A percentile compares a stretch with the other conserved stretches of the same genome.
Evolutionary conservation across 1,140 invertebrate genomes (phyloP).

Genomic region (Intoshia linei): DNA sequence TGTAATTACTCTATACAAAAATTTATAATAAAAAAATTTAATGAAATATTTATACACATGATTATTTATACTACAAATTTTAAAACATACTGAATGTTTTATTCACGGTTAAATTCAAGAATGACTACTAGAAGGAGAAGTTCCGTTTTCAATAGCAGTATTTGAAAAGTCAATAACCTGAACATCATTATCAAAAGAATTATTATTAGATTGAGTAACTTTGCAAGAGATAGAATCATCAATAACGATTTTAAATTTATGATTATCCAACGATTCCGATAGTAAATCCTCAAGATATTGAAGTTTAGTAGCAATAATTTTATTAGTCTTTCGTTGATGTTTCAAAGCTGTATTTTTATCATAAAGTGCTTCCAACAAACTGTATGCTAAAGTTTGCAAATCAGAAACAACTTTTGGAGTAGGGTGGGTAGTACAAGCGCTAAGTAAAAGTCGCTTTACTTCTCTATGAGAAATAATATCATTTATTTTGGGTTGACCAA

Average conservation of each 20-base stretch:
- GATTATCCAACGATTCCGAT: not conserved
- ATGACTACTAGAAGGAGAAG: not conserved
- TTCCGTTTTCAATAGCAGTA: not conserved
- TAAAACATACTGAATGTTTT: no score
- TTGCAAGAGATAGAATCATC: not conserved
- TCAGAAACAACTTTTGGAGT: constrained; percentile 37
- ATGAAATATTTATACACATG: no score
- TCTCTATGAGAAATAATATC: constrained; percentile 4
- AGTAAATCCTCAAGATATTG: not conserved
- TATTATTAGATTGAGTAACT: not conserved
- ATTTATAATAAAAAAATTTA: no score
- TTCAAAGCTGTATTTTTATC: constrained; percentile 44
- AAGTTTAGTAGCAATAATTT: constrained; percentile 14
- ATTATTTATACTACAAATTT: no score
- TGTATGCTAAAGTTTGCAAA: constrained; percentile 37
- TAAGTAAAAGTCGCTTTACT: constrained; percentile 23
- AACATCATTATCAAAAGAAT: not conserved
- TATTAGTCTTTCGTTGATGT: constrained; percentile 49
- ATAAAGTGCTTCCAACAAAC: constrained; percentile 42
- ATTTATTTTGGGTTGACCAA: no score
- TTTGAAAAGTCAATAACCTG: not conserved
- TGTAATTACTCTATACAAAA: no score
- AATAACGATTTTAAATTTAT: not conserved
- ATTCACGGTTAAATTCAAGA: not conserved
- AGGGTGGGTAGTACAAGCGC: constrained; percentile 26